Evolutionary conservation across 2,113 vertebrate species (phyloP), one percentile per base, ranked within the genome.

Genomic region (Cephalopholis sonnerati): DNA sequence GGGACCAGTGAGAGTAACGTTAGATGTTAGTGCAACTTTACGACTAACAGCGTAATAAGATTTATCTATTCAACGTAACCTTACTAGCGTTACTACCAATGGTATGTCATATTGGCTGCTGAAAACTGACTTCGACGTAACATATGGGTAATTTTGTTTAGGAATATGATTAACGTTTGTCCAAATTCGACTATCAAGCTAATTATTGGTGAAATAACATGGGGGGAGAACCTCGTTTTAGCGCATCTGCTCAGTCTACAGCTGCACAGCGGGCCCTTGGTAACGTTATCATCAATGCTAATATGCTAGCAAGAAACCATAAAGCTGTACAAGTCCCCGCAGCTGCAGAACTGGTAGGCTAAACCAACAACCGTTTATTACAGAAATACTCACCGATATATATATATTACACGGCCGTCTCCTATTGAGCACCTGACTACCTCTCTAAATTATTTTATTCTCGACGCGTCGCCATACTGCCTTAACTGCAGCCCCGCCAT

Each of bases 401-500:
- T 36, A 74, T 70, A 76, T 78, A 50, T 50, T n/a, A 63, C 58
- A 68, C 55, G 32, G 15, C 15, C 24, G 41, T 79, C 78, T 82
- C 69, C 53, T 69, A 18, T 10, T 8, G 18, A n/a, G 11, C 11
- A 27, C 62, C 75, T 71, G 65, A 74, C 58, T 61, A 70, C 36
- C 80, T 77, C 36, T 41, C 36, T 53, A 77, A 87, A 67, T 85
- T 76, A 88, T 74, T 74, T 81, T 72, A 81, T 20, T 79, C 74
- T 85, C 41, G 57, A 84, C 44, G 63, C 44, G 29, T 55, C 58
- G 39, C 86, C 85, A 75, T 36, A 71, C 77, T 29, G 72, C 55
- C 66, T 67, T 61, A 71, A 17, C 36, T n/a, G 70, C 46, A 67
- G 63, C 73, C n/a, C 86, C 91, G 94, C 94, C 95, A 95, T 95